These are phyloP conservation scores for Gallinago nigripennis DNA, from an alignment of 2,797 vertebrate species.

Conservation along the genomic window DNA sequence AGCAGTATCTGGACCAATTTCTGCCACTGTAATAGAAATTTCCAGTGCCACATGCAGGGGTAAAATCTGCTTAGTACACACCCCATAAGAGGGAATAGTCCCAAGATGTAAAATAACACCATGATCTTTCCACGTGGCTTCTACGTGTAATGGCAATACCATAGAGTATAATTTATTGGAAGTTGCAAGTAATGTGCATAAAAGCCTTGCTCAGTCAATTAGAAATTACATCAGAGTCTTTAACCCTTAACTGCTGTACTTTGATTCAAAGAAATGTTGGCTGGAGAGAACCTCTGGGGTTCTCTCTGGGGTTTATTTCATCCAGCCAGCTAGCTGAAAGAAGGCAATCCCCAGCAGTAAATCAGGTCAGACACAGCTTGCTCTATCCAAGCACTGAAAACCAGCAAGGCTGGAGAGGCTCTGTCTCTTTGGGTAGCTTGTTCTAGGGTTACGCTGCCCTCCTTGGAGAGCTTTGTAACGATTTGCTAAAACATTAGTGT, in stretches of 20 bases:
- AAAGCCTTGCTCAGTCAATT: neutral
- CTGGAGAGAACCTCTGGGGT: neutral
- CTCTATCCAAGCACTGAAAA: neutral
- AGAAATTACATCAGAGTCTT: neutral
- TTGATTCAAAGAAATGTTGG: neutral
- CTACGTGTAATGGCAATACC: neutral
- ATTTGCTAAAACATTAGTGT: neutral
- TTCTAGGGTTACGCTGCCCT: neutral
- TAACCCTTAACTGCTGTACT: neutral
- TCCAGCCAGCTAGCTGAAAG: neutral
- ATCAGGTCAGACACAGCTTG: fast-evolving
- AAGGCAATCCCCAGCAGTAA: neutral
- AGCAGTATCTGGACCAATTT: neutral
- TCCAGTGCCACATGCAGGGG: fast-evolving
- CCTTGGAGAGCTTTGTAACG: neutral
- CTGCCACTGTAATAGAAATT: neutral
- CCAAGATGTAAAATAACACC: neutral
- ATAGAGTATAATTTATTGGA: neutral
- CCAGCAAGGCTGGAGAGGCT: neutral
- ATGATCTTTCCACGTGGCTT: neutral
- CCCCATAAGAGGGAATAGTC: neutral
- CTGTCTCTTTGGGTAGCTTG: neutral
- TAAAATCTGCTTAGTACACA: neutral
- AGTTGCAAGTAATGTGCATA: neutral
- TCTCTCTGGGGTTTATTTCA: neutral